These are phyloP conservation scores for Cardiocondyla obscurior DNA, from an alignment of 1,140 invertebrate species.

Conservation along the genomic window DNA sequence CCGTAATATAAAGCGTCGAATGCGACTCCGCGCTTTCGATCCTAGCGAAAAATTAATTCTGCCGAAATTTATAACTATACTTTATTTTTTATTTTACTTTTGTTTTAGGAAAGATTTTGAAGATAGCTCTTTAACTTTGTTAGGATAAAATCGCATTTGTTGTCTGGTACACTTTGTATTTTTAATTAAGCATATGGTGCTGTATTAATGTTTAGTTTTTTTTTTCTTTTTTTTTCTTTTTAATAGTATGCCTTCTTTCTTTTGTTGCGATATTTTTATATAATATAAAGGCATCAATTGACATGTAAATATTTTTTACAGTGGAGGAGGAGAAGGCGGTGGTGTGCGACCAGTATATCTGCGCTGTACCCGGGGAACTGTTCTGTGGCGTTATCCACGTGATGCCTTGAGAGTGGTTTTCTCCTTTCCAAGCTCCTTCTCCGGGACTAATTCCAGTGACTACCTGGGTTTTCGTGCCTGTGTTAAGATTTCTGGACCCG, in stretches of 20 bases:
- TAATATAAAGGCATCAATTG: neutral
- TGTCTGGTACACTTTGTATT: neutral
- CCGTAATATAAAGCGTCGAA: neutral
- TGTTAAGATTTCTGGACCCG: conserved; percentile 86
- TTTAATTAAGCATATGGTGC: neutral
- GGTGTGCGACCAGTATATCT: conserved; percentile 91
- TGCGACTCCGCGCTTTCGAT: neutral
- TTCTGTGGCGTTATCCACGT: conserved; percentile 90
- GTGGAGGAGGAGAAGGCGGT: conserved; percentile 82
- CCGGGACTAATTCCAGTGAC: neutral
- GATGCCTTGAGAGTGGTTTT: conserved; percentile 90
- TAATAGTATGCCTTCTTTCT: too few species aligned
- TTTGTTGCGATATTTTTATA: too few species aligned
- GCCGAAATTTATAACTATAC: too few species aligned
- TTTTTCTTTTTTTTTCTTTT: neutral
- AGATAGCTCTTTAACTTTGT: neutral
- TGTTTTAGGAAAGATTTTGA: too few species aligned
- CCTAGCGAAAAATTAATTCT: neutral
- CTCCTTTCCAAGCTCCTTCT: conserved; percentile 71
- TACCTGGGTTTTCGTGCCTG: conserved; percentile 88
- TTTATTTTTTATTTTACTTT: too few species aligned
- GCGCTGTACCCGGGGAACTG: conserved; percentile 88
- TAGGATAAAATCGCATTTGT: neutral
- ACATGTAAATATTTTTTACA: conserved; percentile 42
- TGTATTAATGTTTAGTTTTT: neutral